Percentiles rank a stretch among this genome's conserved stretches.
Conservation (phyloP, 2,888 invertebrate genomes). For the Rhagium mordax region DNA sequence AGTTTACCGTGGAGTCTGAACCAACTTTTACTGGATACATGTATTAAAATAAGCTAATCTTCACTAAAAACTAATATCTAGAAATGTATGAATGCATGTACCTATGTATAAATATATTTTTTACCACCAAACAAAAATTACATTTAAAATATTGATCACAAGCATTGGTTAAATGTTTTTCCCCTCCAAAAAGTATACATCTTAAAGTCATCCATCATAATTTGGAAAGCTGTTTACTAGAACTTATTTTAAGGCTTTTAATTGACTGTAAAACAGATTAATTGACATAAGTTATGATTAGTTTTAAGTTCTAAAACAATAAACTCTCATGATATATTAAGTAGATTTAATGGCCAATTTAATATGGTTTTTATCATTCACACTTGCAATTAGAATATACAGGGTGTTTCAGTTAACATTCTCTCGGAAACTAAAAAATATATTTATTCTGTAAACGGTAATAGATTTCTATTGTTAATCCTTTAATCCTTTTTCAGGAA, state of each 20-base stretch:
- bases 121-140: background rate
- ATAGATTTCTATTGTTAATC: too few species aligned
- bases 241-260: background rate
- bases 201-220: background rate
- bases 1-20: too few species aligned
- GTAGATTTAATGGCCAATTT: background rate
- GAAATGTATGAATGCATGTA: too few species aligned
- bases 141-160: background rate
- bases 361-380: too few species aligned
- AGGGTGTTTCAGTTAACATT: too few species aligned
- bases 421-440: too few species aligned
- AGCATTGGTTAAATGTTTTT: background rate
- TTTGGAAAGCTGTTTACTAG: background rate
- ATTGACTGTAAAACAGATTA: background rate
- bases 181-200: background rate
- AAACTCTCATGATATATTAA: background rate
- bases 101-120: too few species aligned
- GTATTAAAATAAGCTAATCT: background rate
- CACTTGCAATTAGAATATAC: too few species aligned
- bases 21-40: too few species aligned
- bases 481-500: too few species aligned
- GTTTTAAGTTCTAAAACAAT: background rate
- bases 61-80: background rate
- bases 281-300: background rate
- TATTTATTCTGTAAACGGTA: too few species aligned